A percentile compares a stretch with the other conserved stretches of the same genome.
Conservation (phyloP, 2,888 invertebrate species). For the Pseudoips prasinana region DNA sequence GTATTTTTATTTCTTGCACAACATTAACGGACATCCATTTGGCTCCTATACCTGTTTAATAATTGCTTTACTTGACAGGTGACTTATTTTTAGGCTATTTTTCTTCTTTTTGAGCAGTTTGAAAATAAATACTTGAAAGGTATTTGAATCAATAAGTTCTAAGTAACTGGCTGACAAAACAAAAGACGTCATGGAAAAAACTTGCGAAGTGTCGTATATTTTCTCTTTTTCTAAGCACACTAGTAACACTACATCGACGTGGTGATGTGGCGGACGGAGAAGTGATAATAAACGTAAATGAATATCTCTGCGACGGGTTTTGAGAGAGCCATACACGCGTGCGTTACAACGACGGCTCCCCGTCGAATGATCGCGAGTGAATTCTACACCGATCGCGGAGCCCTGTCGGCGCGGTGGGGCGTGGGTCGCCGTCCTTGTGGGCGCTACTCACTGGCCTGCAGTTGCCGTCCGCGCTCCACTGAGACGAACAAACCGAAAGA, state of each 20-base stretch:
- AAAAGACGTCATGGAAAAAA: constrained; percentile 32
- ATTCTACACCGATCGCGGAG: constrained; percentile 32
- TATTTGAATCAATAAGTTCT: too few species aligned
- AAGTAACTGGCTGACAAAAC: constrained; percentile 30
- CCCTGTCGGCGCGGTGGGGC: constrained; percentile 48
- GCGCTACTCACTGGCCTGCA: constrained; percentile 39
- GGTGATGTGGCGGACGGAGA: constrained; percentile 16
- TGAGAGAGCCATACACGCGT: constrained; percentile 12
- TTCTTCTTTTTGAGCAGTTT: too few species aligned
- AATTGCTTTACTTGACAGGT: too few species aligned
- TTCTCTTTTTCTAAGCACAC: constrained; percentile 6
- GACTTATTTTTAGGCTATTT: too few species aligned
- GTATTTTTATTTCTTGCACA: too few species aligned
- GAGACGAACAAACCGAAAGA: constrained; percentile 44
- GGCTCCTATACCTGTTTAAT: too few species aligned
- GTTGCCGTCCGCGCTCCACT: constrained; percentile 49
- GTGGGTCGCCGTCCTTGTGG: constrained; percentile 47
- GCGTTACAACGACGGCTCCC: constrained; percentile 31
- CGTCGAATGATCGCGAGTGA: constrained; percentile 41
- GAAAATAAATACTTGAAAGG: too few species aligned
- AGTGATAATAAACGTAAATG: constrained; percentile 4
- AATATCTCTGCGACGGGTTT: not conserved
- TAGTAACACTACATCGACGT: constrained; percentile 17
- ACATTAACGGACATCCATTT: too few species aligned
- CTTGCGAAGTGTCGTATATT: constrained; percentile 20